Conservation (phyloP, 2,888 invertebrate genomes). For the Dioctria rufipes region DNA sequence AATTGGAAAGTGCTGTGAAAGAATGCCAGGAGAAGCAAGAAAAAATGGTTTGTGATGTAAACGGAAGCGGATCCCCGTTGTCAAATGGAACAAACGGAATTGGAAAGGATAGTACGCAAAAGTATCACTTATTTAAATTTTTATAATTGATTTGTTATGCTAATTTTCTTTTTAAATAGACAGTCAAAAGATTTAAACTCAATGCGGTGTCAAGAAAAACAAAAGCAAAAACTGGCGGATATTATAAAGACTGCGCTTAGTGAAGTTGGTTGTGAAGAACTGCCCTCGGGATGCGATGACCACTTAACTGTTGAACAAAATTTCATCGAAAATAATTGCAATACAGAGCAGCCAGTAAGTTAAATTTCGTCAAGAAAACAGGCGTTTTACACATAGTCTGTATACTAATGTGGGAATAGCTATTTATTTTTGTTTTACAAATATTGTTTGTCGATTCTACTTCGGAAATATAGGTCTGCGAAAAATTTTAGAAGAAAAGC, state of each 20-base stretch:
- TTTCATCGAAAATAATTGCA: constrained; percentile 75
- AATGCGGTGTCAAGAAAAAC: constrained; percentile 86
- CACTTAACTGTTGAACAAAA: constrained; percentile 73
- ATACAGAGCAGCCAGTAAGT: constrained; percentile 78
- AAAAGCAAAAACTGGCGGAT: constrained; percentile 85
- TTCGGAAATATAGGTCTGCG: too few species aligned
- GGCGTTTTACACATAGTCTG: too few species aligned
- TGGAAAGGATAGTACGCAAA: constrained; percentile 68
- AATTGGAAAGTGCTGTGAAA: constrained; percentile 84
- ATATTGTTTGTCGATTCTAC: too few species aligned
- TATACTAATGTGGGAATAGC: too few species aligned
- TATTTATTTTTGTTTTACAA: too few species aligned
- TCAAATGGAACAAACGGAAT: constrained; percentile 75
- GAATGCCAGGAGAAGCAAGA: constrained; percentile 82
- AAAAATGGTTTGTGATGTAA: constrained; percentile 73
- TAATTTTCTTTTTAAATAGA: constrained; percentile 59
- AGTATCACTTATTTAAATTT: constrained; percentile 62
- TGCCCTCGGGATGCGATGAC: constrained; percentile 87
- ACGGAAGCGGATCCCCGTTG: constrained; percentile 65
- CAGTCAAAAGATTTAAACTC: constrained; percentile 83
- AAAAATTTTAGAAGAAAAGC: too few species aligned
- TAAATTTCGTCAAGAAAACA: background rate
- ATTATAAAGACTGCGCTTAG: constrained; percentile 88
- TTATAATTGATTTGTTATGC: background rate
- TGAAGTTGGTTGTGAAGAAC: constrained; percentile 89